Conservation (phyloP, 30 jellyfish, hydroid and myxozoan genomes). For the Clytia hemisphaerica region DNA sequence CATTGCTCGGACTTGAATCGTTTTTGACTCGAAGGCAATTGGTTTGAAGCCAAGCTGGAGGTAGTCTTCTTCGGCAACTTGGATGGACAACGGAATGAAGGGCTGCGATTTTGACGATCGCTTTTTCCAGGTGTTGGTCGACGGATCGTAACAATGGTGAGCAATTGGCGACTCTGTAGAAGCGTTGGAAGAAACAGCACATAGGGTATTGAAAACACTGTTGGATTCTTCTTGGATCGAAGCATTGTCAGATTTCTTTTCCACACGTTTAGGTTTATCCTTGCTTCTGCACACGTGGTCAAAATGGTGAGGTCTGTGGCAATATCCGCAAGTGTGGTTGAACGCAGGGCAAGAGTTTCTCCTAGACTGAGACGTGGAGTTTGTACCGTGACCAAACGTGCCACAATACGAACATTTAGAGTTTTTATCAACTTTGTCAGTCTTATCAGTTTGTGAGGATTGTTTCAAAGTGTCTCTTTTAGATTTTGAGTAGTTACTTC, state of each 20-base stretch:
- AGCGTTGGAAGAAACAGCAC: not conserved
- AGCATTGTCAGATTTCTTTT: too few species aligned
- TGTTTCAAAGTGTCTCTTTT: too few species aligned
- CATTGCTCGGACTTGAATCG: conserved; percentile 7
- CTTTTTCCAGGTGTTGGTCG: not conserved
- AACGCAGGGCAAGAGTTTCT: not conserved
- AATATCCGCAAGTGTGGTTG: not conserved
- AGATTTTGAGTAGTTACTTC: too few species aligned
- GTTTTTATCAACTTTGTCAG: too few species aligned
- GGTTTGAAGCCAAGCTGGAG: not conserved
- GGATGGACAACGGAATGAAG: not conserved
- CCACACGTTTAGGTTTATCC: too few species aligned
- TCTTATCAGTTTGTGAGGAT: not conserved
- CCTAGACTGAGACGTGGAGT: too few species aligned
- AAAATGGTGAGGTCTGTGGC: conserved; percentile 2
- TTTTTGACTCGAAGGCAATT: not conserved
- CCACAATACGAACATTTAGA: too few species aligned
- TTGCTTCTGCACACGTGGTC: too few species aligned
- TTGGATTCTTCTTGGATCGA: not conserved
- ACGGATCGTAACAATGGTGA: not conserved
- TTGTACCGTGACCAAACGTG: too few species aligned
- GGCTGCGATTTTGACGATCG: conserved; percentile 14
- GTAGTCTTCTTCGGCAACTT: conserved; percentile 7
- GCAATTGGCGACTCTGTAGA: too few species aligned
- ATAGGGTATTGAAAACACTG: not conserved